These are phyloP conservation scores for Echinometra lucunter DNA, from an alignment of 53 echinoderm and acorn worm genomes.

Conservation along the genomic window DNA sequence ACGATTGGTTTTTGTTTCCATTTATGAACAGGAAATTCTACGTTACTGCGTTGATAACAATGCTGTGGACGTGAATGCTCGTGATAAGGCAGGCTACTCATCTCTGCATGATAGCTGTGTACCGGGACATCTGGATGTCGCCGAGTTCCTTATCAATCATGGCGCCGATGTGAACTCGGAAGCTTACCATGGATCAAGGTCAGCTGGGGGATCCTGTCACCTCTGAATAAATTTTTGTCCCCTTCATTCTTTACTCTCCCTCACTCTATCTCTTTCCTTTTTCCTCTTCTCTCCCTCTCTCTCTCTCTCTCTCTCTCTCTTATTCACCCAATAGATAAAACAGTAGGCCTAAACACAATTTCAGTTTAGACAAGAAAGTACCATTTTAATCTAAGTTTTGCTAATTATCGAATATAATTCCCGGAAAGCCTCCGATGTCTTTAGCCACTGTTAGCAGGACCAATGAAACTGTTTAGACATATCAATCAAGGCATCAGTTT, in stretches of 20 bases:
- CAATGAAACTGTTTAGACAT: no score
- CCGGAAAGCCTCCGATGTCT: no score
- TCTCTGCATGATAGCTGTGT: slow-evolving; percentile 95
- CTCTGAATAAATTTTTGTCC: no score
- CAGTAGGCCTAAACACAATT: no score
- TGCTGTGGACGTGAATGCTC: slow-evolving; percentile 82
- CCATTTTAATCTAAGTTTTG: no score
- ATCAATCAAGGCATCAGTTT: no score
- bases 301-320: neutral
- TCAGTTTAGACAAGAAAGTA: no score
- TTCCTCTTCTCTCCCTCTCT: neutral
- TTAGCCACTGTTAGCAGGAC: no score
- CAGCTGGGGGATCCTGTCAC: neutral
- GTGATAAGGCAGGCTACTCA: slow-evolving; percentile 95
- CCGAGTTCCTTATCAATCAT: slow-evolving; percentile 77
- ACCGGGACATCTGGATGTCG: slow-evolving; percentile 84
- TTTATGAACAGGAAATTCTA: slow-evolving; percentile 55
- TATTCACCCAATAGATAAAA: no score
- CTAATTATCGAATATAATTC: no score
- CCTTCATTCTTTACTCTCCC: neutral
- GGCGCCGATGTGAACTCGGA: slow-evolving; percentile 93
- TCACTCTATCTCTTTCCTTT: no score
- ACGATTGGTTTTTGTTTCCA: neutral
- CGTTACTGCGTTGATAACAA: slow-evolving; percentile 84
- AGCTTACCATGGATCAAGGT: slow-evolving; percentile 91